Conservation (phyloP, 92 coral and sea anemone genomes). For the Heliopora coerulea region DNA sequence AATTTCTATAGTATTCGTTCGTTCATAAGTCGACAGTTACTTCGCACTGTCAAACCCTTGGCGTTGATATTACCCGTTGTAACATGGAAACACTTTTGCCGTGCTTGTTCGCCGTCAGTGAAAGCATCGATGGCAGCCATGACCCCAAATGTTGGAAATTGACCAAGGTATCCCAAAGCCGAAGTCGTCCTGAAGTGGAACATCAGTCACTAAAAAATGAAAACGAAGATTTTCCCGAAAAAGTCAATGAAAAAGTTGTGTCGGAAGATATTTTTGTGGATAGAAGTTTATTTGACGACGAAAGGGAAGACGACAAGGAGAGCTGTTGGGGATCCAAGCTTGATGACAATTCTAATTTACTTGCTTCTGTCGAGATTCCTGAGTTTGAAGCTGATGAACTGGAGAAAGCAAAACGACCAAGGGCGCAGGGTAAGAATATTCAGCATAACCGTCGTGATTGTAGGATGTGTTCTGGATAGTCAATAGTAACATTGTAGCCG, state of each 20-base stretch:
- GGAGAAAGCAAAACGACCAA: background rate
- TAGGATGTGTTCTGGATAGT: no score
- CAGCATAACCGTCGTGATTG: background rate
- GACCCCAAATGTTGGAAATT: background rate
- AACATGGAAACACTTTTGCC: conserved; percentile 61
- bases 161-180: background rate
- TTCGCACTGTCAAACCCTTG: conserved; percentile 59
- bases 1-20: conserved; percentile 15
- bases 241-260: background rate
- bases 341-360: conserved; percentile 27
- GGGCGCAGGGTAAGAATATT: background rate
- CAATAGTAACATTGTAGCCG: no score
- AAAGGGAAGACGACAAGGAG: conserved; percentile 1
- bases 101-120: conserved; percentile 33
- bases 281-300: conserved; percentile 74
- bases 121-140: background rate
- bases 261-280: conserved; percentile 37
- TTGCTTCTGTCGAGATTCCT: background rate
- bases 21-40: conserved; percentile 29
- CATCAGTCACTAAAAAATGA: conserved; percentile 2
- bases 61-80: conserved; percentile 46
- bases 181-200: background rate
- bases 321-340: conserved; percentile 6
- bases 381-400: background rate
- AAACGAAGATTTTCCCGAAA: background rate